phyloP scores from a whole-genome alignment of 2,888 invertebrate species.

The Pemphredon lugubris region DNA sequence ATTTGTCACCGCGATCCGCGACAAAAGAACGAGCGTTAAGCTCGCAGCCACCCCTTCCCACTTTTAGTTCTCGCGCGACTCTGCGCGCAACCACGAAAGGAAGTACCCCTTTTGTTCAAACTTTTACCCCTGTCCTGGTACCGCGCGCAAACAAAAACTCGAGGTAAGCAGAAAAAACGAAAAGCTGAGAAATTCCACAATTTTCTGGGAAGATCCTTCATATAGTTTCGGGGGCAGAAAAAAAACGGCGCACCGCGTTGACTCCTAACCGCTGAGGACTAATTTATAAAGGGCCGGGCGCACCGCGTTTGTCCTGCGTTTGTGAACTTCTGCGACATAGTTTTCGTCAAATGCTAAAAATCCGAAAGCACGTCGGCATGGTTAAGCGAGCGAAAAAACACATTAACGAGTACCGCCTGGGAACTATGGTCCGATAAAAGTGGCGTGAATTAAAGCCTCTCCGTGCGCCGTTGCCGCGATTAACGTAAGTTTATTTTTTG shows the following conservation, averaged over 20 bases:
- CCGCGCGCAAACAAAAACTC: conserved; percentile 43
- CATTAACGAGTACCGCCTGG: conserved; percentile 3
- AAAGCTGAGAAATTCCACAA: conserved; percentile 29
- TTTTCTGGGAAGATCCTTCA: conserved; percentile 10
- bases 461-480: conserved; percentile 20
- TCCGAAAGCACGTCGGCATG: no score
- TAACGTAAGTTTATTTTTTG: conserved; percentile 29
- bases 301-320: no score
- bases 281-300: no score
- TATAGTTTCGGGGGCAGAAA: no score
- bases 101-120: conserved; percentile 61
- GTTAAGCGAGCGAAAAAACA: conserved; percentile 1
- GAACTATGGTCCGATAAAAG: conserved; percentile 31
- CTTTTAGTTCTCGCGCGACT: conserved; percentile 38
- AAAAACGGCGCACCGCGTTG: no score
- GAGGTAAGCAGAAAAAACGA: conserved; percentile 43
- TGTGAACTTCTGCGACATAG: no score
- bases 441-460: conserved; percentile 33
- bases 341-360: no score
- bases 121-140: conserved; percentile 60
- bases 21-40: conserved; percentile 62
- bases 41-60: conserved; percentile 18
- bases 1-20: conserved; percentile 69
- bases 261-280: no score
- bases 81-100: conserved; percentile 54